Evolutionary conservation across 2,113 vertebrate species (phyloP).

Genomic region (Myodes glareolus): DNA sequence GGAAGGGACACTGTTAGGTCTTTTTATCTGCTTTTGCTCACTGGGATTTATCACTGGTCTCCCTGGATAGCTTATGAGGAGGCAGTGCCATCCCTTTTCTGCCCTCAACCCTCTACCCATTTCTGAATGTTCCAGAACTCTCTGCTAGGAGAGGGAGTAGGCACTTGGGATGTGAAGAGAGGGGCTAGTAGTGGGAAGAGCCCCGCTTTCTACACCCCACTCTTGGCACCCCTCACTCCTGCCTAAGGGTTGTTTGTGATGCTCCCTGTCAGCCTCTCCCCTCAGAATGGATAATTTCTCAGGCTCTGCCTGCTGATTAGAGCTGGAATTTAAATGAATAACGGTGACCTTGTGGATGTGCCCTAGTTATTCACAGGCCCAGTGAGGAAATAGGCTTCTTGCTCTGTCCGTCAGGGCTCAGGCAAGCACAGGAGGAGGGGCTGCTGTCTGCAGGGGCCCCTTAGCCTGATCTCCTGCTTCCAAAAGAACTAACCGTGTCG

Average conservation of each 20-base stretch:
- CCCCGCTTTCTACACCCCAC: background rate
- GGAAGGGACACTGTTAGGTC: background rate
- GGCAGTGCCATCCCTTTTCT: background rate
- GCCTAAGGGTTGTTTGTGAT: constrained; percentile 3
- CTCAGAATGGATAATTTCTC: constrained; percentile 72
- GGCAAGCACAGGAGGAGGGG: constrained; percentile 41
- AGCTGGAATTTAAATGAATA: constrained; percentile 76
- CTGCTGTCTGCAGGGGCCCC: background rate
- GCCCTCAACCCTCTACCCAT: background rate
- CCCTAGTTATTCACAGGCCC: constrained; percentile 74
- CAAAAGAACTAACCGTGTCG: background rate
- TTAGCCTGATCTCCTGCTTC: background rate
- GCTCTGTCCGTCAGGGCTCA: constrained; percentile 34
- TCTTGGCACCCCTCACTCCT: background rate
- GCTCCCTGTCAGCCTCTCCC: constrained; percentile 41
- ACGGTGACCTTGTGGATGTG: constrained; percentile 73
- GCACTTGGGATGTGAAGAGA: background rate
- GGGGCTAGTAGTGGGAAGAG: background rate
- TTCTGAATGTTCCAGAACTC: background rate
- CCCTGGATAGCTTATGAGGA: background rate
- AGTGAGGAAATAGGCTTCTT: constrained; percentile 74
- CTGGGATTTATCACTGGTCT: background rate
- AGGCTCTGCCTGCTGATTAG: constrained; percentile 75
- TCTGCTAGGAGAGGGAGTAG: constrained; percentile 5
- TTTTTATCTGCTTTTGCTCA: background rate